Percentiles rank a stretch among this genome's conserved stretches.
These are phyloP conservation scores for Sesamia nonagrioides DNA, from an alignment of 1,140 invertebrate genomes.

Conservation along the genomic window DNA sequence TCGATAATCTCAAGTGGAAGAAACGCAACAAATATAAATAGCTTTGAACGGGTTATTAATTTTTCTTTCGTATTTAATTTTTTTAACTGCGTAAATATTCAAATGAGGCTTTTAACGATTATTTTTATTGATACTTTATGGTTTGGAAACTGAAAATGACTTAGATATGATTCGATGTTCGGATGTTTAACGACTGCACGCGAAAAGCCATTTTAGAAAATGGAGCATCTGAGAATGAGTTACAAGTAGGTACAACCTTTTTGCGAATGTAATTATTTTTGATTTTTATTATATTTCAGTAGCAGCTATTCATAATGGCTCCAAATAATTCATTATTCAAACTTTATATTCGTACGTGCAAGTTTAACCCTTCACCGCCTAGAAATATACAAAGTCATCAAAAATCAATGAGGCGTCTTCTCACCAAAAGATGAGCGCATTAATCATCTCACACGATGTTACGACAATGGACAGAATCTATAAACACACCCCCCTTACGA, in stretches of 20 bases:
- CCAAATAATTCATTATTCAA: background rate
- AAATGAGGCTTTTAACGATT: constrained; percentile 75
- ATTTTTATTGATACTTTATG: constrained; percentile 85
- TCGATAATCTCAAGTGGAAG: constrained; percentile 53
- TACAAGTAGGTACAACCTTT: constrained; percentile 32
- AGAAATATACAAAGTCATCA: constrained; percentile 51
- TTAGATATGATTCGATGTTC: constrained; percentile 71
- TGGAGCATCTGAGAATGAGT: constrained; percentile 30
- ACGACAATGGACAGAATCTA: constrained; percentile 51
- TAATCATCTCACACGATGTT: constrained; percentile 46
- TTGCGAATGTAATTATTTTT: constrained; percentile 2
- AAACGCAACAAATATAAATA: constrained; percentile 50
- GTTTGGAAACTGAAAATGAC: constrained; percentile 81
- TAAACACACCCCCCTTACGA: constrained; percentile 39
- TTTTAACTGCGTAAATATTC: constrained; percentile 83
- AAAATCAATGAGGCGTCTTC: constrained; percentile 51
- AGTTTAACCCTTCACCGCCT: constrained; percentile 36
- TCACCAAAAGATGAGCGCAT: constrained; percentile 49
- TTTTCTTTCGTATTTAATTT: constrained; percentile 69
- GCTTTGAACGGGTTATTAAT: constrained; percentile 83
- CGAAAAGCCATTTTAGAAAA: constrained; percentile 48
- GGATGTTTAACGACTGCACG: constrained; percentile 47
- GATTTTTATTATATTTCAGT: background rate
- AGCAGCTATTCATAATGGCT: background rate
- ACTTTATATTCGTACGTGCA: constrained; percentile 3